Conservation (phyloP, 2,888 invertebrate genomes). For the Ceraclea dissimilis region DNA sequence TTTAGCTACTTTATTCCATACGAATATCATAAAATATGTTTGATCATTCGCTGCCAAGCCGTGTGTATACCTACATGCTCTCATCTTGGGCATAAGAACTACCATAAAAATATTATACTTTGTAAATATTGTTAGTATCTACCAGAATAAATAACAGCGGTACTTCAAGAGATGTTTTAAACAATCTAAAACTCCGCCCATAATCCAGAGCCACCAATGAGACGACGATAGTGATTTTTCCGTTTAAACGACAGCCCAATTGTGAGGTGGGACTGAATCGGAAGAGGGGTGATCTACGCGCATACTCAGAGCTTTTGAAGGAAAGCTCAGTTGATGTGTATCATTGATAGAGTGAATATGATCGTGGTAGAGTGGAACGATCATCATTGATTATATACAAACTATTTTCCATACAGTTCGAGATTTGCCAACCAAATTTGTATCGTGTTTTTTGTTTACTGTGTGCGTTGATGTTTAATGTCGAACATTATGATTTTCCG, state of each 20-base stretch:
- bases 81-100: too few species aligned
- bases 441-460: too few species aligned
- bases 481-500: background rate
- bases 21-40: too few species aligned
- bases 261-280: background rate
- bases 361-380: too few species aligned
- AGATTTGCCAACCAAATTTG: too few species aligned
- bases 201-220: background rate
- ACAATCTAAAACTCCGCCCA: conserved; percentile 1
- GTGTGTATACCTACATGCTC: too few species aligned
- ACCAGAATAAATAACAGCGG: too few species aligned
- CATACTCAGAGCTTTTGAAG: conserved; percentile 9
- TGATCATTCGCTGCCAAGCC: too few species aligned
- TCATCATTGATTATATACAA: too few species aligned
- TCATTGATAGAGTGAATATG: background rate
- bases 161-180: background rate
- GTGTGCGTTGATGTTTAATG: too few species aligned
- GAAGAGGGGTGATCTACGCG: conserved; percentile 1
- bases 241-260: background rate
- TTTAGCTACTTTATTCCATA: too few species aligned
- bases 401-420: too few species aligned
- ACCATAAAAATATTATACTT: background rate
- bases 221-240: background rate
- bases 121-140: background rate
- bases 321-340: conserved; percentile 11